Evolutionary conservation across 2,888 invertebrate species (phyloP).

Genomic region (Emmelina monodactyla): DNA sequence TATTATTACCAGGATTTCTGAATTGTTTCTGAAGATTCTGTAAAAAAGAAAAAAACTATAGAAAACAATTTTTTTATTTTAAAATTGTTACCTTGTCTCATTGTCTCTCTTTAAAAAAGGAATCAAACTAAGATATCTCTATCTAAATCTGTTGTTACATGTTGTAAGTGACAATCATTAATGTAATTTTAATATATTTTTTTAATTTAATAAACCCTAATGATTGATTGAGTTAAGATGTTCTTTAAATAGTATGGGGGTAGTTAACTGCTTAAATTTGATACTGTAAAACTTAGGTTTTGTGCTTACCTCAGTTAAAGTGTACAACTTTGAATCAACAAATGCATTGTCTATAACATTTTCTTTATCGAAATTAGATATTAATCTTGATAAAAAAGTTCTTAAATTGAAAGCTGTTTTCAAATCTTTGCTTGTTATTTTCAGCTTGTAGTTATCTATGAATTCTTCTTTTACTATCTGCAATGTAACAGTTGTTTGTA

Average conservation of each 20-base stretch:
- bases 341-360: conserved; percentile 20
- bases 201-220: too few species aligned
- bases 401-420: conserved; percentile 28
- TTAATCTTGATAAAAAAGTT: conserved; percentile 33
- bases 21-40: too few species aligned
- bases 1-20: too few species aligned
- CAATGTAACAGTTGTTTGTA: conserved; percentile 24
- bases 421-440: conserved; percentile 26
- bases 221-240: too few species aligned
- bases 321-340: conserved; percentile 28
- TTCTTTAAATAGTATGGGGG: background rate
- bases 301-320: conserved; percentile 32
- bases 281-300: conserved; percentile 2
- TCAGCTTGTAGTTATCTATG: conserved; percentile 23
- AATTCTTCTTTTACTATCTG: conserved; percentile 34
- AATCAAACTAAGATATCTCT: too few species aligned
- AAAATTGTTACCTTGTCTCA: too few species aligned
- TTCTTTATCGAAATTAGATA: conserved; percentile 25
- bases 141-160: too few species aligned
- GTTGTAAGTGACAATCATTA: too few species aligned
- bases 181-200: too few species aligned
- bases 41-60: too few species aligned
- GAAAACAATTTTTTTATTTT: too few species aligned
- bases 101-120: too few species aligned
- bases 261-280: background rate